Evolutionary conservation across 53 echinoderm and acorn worm genomes (phyloP), one percentile per base, ranked within the genome.

Genomic region (Patiria pectinifera): DNA sequence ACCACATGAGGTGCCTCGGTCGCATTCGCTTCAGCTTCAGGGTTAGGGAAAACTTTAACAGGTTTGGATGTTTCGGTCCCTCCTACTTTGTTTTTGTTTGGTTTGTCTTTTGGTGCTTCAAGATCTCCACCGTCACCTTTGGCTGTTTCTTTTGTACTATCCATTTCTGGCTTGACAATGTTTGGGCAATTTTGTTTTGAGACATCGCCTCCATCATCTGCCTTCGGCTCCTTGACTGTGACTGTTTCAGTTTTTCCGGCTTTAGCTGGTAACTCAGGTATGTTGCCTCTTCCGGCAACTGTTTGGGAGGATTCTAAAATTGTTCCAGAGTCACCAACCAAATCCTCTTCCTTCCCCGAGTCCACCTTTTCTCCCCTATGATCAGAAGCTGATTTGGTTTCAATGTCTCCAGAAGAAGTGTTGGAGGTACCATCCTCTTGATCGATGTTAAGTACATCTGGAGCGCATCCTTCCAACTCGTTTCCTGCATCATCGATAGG

Each of bases 21-120:
- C 18, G 81, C 58, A 43, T 19, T 22, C 11, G 46, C 53, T 16
- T 83, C 80, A 11, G 89, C 19, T 18, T 66, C 90, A 22, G 90
- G 90, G 90, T 90, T 90, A 25, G 90, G 90, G 69, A 80, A 24
- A 63, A 81, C 63, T 43, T 69, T 11, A 44, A 80, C 15, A n/a
- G 81, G 23, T 48, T 90, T 74, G 4, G 22, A 7, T 2, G 72
- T 13, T 22, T 59, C 14, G 3, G 23, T 58, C 22, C 1, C 80
- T 43, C 18, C 53, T 76, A 43, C 60, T 6, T n/a, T 43, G n/a
- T 23, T n/a, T 25, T 72, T 86, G 15, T 83, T 62, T 7, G 21
- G 14, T 69, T 45, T 53, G 46, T 53, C 83, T 24, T 45, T 53
- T 44, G 49, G 14, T 19, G 59, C 72, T 62, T 24, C 61, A 15